phyloP scores from a whole-genome alignment of 1,140 invertebrate genomes.

The Diploscapter pachys region DNA sequence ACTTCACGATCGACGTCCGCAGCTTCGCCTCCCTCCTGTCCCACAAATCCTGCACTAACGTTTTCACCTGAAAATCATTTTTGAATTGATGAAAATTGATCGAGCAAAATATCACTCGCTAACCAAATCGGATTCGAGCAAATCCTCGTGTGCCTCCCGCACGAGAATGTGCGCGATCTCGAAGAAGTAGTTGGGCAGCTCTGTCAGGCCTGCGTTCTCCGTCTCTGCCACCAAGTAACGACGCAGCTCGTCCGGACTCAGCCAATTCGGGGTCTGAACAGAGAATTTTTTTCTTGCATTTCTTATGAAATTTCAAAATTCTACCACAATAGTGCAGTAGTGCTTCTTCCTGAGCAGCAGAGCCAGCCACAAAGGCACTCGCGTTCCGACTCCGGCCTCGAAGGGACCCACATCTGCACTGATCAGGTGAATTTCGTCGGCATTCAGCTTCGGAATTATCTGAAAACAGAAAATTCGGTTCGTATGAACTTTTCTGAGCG shows the following conservation, averaged over 20 bases:
- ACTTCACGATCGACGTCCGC: too few relatives aligned
- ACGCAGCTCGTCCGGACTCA: conserved; percentile 16
- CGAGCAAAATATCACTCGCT: background rate
- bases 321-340: conserved; percentile 13
- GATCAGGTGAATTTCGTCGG: conserved; percentile 9
- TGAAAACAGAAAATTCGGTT: too few relatives aligned
- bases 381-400: conserved; percentile 16
- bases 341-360: conserved; percentile 15
- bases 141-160: conserved; percentile 18
- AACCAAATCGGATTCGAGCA: conserved; percentile 7
- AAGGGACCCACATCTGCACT: conserved; percentile 26
- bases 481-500: too few relatives aligned
- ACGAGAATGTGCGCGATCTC: conserved; percentile 23
- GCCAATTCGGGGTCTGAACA: conserved; percentile 18
- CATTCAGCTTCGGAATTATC: too few relatives aligned
- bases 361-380: conserved; percentile 16
- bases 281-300: background rate
- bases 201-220: conserved; percentile 2
- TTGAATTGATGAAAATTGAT: background rate
- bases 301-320: background rate
- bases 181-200: conserved; percentile 19
- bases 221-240: conserved; percentile 9
- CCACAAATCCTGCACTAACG: background rate
- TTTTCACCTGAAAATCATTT: background rate
- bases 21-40: too few relatives aligned